Evolutionary conservation across 2,113 vertebrate genomes (phyloP).

Genomic region (Leucosticte australis): DNA sequence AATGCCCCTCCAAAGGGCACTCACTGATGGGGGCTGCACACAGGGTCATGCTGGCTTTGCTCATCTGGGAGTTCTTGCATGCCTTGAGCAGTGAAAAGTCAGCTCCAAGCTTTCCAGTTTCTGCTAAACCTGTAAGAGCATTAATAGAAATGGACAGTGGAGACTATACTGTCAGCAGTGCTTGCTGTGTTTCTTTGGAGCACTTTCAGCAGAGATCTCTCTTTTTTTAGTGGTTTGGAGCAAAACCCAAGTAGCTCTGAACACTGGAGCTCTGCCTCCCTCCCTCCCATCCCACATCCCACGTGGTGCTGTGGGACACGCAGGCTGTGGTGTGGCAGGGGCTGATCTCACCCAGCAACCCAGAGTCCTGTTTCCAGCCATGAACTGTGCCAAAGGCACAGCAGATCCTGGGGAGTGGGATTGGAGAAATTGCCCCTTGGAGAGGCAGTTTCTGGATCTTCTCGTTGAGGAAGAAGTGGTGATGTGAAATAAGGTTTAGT

Average conservation of each 20-base stretch:
- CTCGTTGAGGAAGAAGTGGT: neutral
- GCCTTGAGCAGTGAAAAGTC: neutral
- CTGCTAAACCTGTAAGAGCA: neutral
- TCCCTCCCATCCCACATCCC: neutral
- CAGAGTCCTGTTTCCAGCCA: neutral
- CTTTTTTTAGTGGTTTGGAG: neutral
- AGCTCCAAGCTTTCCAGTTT: neutral
- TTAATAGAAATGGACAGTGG: neutral
- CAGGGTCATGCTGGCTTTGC: neutral
- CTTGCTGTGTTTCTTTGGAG: neutral
- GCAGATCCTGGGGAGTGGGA: neutral
- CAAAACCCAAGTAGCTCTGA: neutral
- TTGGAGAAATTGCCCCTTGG: neutral
- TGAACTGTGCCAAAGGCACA: neutral
- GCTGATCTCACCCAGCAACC: neutral
- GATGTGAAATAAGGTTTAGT: neutral
- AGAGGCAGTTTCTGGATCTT: neutral
- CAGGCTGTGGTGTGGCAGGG: neutral
- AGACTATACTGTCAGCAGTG: neutral
- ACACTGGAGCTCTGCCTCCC: accelerated
- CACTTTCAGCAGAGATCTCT: neutral
- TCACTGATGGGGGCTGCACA: accelerated
- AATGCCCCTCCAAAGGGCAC: neutral
- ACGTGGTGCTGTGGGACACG: neutral
- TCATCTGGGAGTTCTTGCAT: neutral